These are phyloP conservation scores for Oncorhynchus tshawytscha DNA, from an alignment of 2,113 vertebrate species.

Conservation along the genomic window DNA sequence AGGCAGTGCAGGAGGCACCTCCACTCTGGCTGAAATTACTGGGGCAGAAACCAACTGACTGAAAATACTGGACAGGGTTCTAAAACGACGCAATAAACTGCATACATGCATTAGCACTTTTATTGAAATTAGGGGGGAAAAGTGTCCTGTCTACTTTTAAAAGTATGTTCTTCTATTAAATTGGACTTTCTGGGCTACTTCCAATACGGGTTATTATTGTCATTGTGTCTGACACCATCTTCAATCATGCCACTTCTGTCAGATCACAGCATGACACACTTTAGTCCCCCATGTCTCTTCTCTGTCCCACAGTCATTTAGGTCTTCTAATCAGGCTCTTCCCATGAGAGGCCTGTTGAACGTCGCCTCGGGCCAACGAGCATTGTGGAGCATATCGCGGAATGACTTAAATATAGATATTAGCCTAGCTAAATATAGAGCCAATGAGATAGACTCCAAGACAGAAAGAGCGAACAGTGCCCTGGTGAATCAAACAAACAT, in stretches of 20 bases:
- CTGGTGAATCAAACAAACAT: slow-evolving; percentile 23
- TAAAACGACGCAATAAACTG: too few species aligned
- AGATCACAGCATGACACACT: slow-evolving; percentile 61
- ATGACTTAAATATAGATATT: slow-evolving; percentile 70
- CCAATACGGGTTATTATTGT: background rate
- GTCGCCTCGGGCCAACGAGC: slow-evolving; percentile 64
- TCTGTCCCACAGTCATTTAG: slow-evolving; percentile 66
- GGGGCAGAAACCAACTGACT: slow-evolving; percentile 3
- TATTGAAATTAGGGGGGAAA: background rate
- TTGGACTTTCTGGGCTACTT: background rate
- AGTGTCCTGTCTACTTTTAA: background rate
- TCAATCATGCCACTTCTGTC: background rate
- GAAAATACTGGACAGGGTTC: background rate
- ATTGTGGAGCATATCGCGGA: slow-evolving; percentile 67
- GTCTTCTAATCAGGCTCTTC: slow-evolving; percentile 71
- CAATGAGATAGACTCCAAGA: slow-evolving; percentile 56
- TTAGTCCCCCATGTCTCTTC: slow-evolving; percentile 64
- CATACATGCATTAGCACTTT: background rate
- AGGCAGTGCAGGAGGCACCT: background rate
- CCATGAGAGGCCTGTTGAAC: slow-evolving; percentile 64
- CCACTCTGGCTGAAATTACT: background rate
- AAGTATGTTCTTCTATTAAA: background rate
- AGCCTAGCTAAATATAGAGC: slow-evolving; percentile 67
- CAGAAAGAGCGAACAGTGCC: slow-evolving; percentile 35
- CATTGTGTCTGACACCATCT: background rate